Base-by-base conservation (phyloP, 23 tunicate genomes). In the Aplidium turbinatum region DNA sequence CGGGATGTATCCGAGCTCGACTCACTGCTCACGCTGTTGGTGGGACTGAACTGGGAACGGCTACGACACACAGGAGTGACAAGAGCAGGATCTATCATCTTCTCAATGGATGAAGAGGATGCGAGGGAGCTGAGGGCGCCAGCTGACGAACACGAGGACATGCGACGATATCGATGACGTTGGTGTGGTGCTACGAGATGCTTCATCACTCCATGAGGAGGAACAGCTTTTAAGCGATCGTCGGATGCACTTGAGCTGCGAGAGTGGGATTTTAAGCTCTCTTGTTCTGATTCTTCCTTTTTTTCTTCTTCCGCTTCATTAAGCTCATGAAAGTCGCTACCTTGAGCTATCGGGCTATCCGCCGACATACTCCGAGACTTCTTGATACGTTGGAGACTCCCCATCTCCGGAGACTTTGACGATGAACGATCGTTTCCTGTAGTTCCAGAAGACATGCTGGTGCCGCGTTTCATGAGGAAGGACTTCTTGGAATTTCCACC, bases 331-430 rank as follows among this genome's bases (percentile, higher is more conserved):
- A 19, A 60, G 50, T 63, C 75, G 47, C 16, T 38, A 38, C 31
- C 33, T 62, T 82, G 73, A 24, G 58, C 57, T 0, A 88, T 47
- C 33, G 96, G 82, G 67, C 97, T 78, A 58, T 90, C 97, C 66
- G 97, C 97, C 7, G 97, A 90, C 97, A 90, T 90, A 38, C 89
- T 82, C 38, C 97, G 73, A 5, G 89, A 82, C 58, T 90, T 90
- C 36, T 79, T 73, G 54, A 86, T 78, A 33, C 84, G 78, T 23
- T 77, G 84, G 27, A 87, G 52, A 36, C 76, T 51, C 16, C 94
- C 94, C 82, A 80, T 79, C 34, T 80, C 86, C 3, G 94, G 86
- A 18, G 86, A 87, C 46, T 74, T 79, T 6, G 94, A 78, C 51
- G 62, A 58, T 2, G 80, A 65, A 9, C 54, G 58, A 28, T 68